Conservation (phyloP, 64 coral and sea anemone species). For the Astreopora myriophthalma region DNA sequence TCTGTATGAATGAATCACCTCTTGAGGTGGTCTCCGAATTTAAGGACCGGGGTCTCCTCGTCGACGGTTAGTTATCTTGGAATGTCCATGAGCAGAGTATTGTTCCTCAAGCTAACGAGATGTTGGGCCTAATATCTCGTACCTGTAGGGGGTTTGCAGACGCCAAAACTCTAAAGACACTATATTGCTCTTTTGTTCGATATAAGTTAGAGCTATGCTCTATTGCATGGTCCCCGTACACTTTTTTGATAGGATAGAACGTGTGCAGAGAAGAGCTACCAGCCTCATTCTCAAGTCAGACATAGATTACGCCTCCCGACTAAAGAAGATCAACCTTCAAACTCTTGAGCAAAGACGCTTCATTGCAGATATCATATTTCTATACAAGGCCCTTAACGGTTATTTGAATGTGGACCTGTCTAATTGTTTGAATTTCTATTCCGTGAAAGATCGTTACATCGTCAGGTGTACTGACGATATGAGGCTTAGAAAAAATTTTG, state of each 20-base stretch:
- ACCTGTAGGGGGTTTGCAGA: neutral
- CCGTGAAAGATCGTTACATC: neutral
- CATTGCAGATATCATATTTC: conserved; percentile 1
- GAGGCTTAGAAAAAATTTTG: neutral
- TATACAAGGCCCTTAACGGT: conserved; percentile 4
- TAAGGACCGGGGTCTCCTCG: too few species aligned
- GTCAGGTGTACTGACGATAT: neutral
- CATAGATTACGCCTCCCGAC: neutral
- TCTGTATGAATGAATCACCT: too few species aligned
- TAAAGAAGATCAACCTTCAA: conserved; percentile 8
- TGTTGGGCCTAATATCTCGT: neutral
- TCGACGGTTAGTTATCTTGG: too few species aligned
- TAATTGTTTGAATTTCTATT: neutral
- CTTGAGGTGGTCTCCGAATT: too few species aligned
- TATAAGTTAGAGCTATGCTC: conserved; percentile 12
- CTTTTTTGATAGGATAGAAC: conserved; percentile 8
- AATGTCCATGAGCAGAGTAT: neutral
- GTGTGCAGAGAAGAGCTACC: conserved; percentile 39
- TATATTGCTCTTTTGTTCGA: conserved; percentile 18
- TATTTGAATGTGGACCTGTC: neutral
- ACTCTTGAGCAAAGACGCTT: conserved; percentile 20
- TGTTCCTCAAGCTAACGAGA: neutral
- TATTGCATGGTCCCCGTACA: conserved; percentile 37
- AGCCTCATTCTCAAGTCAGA: conserved; percentile 62
- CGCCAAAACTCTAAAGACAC: neutral